Percentiles rank a stretch among this genome's conserved stretches.
Conservation (phyloP, 92 coral and sea anemone species). For the Meandrina meandrites region DNA sequence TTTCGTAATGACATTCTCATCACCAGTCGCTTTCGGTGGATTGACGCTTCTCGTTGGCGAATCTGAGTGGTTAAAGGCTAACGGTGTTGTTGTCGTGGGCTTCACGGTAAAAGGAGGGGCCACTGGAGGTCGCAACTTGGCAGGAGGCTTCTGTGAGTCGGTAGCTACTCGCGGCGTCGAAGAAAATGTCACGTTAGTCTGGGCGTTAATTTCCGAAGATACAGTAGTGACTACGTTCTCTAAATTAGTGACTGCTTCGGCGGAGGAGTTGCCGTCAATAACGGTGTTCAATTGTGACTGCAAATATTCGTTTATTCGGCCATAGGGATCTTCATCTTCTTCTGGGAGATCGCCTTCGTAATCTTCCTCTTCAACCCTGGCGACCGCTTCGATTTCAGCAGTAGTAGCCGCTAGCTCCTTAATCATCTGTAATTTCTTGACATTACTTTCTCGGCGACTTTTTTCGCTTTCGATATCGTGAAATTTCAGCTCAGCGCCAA, state of each 20-base stretch:
- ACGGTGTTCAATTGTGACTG: background rate
- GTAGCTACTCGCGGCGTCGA: background rate
- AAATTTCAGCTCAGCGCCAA: conserved; percentile 18
- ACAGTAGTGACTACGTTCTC: background rate
- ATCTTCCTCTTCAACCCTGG: background rate
- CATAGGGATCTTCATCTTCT: conserved; percentile 4
- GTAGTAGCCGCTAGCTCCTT: conserved; percentile 16
- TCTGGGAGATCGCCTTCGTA: conserved; percentile 1
- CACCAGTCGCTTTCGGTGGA: conserved; percentile 11
- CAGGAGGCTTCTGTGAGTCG: background rate
- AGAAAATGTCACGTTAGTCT: conserved; percentile 5
- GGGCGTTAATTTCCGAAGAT: background rate
- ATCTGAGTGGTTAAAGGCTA: background rate
- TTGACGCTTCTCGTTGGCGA: background rate
- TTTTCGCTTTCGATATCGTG: conserved; percentile 18
- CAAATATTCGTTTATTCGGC: background rate
- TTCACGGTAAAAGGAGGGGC: background rate
- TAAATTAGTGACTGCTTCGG: background rate
- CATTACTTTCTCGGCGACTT: background rate
- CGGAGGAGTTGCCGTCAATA: background rate
- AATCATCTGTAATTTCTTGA: background rate
- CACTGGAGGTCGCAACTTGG: background rate
- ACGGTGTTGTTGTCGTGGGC: background rate
- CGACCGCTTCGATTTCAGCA: conserved; percentile 3
- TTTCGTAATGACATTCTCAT: conserved; percentile 12